A percentile compares a stretch with the other conserved stretches of the same genome.
These are phyloP conservation scores for Hestina assimilis DNA, from an alignment of 1,140 invertebrate species.

Conservation along the genomic window DNA sequence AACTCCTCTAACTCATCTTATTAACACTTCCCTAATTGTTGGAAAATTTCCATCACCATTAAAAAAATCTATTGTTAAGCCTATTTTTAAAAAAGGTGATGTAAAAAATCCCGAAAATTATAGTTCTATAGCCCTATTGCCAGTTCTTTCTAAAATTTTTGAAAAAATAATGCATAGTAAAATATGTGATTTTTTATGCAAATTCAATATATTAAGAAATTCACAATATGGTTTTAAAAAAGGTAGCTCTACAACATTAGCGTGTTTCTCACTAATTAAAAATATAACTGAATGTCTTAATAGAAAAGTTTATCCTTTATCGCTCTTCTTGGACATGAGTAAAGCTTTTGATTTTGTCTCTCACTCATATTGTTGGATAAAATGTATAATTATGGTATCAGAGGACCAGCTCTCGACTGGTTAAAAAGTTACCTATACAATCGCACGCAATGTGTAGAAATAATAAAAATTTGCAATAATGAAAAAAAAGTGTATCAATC, in stretches of 20 bases:
- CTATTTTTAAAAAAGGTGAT: constrained; percentile 5
- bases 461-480: neutral
- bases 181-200: constrained; percentile 1
- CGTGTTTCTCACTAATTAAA: constrained; percentile 2
- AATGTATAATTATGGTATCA: neutral
- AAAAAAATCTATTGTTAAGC: constrained; percentile 13
- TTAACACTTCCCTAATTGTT: constrained; percentile 2
- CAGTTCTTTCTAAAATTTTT: constrained; percentile 5
- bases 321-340: neutral
- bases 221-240: constrained; percentile 3
- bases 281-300: constrained; percentile 3
- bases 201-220: constrained; percentile 3
- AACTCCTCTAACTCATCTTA: constrained; percentile 4
- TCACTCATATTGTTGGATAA: neutral
- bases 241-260: neutral
- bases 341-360: neutral
- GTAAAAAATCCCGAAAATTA: neutral
- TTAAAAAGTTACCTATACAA: neutral
- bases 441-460: neutral
- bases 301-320: neutral
- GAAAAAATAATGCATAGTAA: constrained; percentile 7
- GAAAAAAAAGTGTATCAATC: neutral
- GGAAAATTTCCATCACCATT: constrained; percentile 3
- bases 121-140: neutral
- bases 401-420: neutral